Evolutionary conservation across 2,888 invertebrate genomes (phyloP), one percentile per base, ranked within the genome.

Genomic region (Leucoma salicis): DNA sequence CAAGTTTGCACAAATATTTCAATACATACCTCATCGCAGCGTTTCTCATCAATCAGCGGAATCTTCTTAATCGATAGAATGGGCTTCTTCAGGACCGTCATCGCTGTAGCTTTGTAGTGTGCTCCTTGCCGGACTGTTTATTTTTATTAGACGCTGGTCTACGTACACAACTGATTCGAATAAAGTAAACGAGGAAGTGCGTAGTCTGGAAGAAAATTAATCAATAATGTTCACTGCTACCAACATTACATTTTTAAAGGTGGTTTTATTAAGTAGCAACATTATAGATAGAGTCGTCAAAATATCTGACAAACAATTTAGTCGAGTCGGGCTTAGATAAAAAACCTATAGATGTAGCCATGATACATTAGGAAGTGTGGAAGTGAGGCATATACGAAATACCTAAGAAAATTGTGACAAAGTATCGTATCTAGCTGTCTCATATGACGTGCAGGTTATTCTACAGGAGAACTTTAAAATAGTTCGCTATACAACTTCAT

Each of bases 21-120:
- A 28, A 54, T 62, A 71, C 74, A 49, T 51, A 82, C 82, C 75
- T 83, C 75, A 65, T 79, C 67, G 53, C 65, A 52, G 63, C 66
- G 52, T 53, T 57, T 53, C 57, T 91, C 90, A 29, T 93, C 86
- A 29, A 94, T 92, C 63, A 95, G 78, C 35, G 94, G 94, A 60
- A 84, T 82, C 82, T 95, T 95, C 82, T 94, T 95, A 53, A 94
- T 93, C 39, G 92, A 90, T 11, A 70, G 46, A 49, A 93, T 91
- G 16, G 94, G 92, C 77, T 95, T 96, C 5, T 94, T 94, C 63
- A 96, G 89, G 75, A 96, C 92, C 49, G 96, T 96, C 96, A 96
- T 96, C 14, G 41, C 50, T 46, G 16, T 1, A 36, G 31, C 11
- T 37, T 40, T 36, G n/a, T n/a, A n/a, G n/a, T n/a, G n/a, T 18